phyloP scores from a whole-genome alignment of 2,797 vertebrate species.

The Anabas testudineus region DNA sequence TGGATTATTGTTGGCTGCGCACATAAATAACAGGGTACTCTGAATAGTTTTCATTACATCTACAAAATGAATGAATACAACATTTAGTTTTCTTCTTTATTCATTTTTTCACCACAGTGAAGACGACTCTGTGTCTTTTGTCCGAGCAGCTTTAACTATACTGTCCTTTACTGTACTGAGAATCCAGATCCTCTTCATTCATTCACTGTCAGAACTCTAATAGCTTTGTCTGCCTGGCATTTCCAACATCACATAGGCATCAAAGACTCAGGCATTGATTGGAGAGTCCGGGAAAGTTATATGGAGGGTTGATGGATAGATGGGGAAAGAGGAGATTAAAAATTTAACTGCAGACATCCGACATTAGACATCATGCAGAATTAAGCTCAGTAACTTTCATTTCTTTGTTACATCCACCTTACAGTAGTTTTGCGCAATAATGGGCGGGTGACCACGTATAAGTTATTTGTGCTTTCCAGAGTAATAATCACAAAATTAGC shows the following conservation, averaged over 20 bases:
- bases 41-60: conserved; percentile 25
- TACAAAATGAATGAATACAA: conserved; percentile 14
- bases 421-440: conserved; percentile 10
- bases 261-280: conserved; percentile 13
- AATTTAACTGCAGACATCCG: background rate
- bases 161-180: conserved; percentile 12
- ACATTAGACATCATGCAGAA: background rate
- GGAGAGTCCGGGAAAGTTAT: background rate
- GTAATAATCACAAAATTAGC: conserved; percentile 14
- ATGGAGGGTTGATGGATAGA: background rate
- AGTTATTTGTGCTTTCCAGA: conserved; percentile 6
- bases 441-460: background rate
- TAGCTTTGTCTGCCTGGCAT: conserved; percentile 22
- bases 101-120: conserved; percentile 17
- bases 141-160: conserved; percentile 29
- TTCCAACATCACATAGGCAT: conserved; percentile 25
- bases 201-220: conserved; percentile 31
- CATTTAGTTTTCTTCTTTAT: conserved; percentile 22
- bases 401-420: background rate
- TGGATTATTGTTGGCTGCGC: conserved; percentile 23
- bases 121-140: conserved; percentile 18
- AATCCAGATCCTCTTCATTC: conserved; percentile 39
- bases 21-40: conserved; percentile 15
- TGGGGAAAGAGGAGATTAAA: background rate
- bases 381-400: background rate